Percentiles rank a stretch among this genome's conserved stretches.
These are phyloP conservation scores for Cyanoderma ruficeps DNA, from an alignment of 2,113 vertebrate species.

Conservation along the genomic window DNA sequence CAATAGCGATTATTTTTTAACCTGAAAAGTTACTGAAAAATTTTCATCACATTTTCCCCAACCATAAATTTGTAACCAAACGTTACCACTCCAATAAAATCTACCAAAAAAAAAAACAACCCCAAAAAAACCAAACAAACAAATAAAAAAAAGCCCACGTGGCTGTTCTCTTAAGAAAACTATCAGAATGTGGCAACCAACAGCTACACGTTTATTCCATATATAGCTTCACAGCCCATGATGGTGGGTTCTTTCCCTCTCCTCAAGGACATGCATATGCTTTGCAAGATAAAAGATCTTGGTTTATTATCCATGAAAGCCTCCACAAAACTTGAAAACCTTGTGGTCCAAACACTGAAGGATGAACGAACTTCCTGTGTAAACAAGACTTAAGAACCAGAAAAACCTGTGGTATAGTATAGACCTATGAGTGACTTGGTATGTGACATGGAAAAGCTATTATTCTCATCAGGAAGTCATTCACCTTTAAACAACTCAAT, in stretches of 20 bases:
- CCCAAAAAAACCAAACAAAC: too few relatives aligned
- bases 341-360: not conserved
- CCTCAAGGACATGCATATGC: not conserved
- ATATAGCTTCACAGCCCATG: not conserved
- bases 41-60: not conserved
- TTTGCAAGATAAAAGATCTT: not conserved
- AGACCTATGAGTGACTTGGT: not conserved
- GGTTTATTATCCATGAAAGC: not conserved
- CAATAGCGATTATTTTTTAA: not conserved
- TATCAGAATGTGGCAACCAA: not conserved
- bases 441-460: not conserved
- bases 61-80: not conserved
- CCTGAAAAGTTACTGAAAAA: not conserved
- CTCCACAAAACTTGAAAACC: not conserved
- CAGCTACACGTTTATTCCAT: not conserved
- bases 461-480: not conserved
- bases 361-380: not conserved
- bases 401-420: not conserved
- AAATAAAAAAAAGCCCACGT: not conserved
- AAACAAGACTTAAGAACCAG: constrained; percentile 17
- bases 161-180: not conserved
- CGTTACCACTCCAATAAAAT: not conserved
- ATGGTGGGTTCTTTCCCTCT: not conserved
- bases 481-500: not conserved
- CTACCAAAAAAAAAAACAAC: not conserved